Percentiles rank a stretch among this genome's conserved stretches.
Conservation (phyloP, 1,140 invertebrate species). For the Drosophila nannoptera region DNA sequence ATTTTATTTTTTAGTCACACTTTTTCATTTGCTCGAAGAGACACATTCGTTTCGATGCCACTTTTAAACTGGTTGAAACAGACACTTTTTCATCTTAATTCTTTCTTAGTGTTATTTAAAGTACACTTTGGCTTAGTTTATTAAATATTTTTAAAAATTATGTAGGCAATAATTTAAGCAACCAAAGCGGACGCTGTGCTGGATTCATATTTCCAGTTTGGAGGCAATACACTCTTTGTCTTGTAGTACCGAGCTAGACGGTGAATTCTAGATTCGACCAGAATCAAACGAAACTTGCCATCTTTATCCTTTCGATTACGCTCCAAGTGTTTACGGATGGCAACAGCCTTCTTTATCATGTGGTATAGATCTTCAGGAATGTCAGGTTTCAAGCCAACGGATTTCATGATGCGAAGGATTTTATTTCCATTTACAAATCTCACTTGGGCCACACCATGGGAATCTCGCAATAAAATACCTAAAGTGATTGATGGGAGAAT, state of each 20-base stretch:
- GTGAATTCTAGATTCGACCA: conserved; percentile 99
- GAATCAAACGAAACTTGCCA: conserved; percentile 98
- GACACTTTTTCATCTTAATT: too few species aligned
- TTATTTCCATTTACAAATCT: conserved; percentile 98
- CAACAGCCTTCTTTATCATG: conserved; percentile 99
- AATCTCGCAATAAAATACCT: conserved; percentile 99
- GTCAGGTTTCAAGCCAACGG: conserved; percentile 97
- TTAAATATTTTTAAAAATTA: conserved; percentile 19
- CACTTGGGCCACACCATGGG: conserved; percentile 98
- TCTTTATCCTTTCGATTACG: conserved; percentile 98
- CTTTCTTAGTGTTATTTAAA: too few species aligned
- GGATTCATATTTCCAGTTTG: conserved; percentile 99
- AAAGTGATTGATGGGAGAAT: conserved; percentile 50
- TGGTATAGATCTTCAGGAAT: conserved; percentile 99
- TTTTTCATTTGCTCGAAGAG: too few species aligned
- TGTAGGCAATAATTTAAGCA: conserved; percentile 86
- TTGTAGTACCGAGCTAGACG: conserved; percentile 99
- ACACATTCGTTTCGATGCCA: too few species aligned
- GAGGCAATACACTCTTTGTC: conserved; percentile 96
- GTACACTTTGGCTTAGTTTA: conserved; percentile 14
- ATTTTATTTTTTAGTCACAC: too few species aligned
- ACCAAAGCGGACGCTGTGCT: conserved; percentile 98
- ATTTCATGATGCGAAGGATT: conserved; percentile 98
- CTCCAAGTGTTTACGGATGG: conserved; percentile 99
- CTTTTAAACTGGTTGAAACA: too few species aligned